Evolutionary conservation across 2,113 vertebrate species (phyloP).

Genomic region (Noturus placidus): DNA sequence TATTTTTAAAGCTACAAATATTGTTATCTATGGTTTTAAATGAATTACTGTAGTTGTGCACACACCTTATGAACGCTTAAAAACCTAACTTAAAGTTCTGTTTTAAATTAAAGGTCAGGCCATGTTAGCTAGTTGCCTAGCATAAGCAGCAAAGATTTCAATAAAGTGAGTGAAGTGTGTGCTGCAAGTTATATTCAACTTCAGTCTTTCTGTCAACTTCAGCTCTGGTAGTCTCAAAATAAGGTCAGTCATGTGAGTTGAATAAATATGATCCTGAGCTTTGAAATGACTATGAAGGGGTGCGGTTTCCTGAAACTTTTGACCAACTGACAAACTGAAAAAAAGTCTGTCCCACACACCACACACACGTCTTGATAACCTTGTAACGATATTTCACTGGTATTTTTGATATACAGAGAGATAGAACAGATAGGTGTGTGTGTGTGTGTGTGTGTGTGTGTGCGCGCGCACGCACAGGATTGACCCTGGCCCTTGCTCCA

Average conservation of each 20-base stretch:
- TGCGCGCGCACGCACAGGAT: background rate
- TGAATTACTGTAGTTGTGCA: background rate
- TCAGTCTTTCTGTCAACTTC: background rate
- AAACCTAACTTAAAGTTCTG: background rate
- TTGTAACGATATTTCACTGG: background rate
- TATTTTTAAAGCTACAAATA: background rate
- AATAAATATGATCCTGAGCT: background rate
- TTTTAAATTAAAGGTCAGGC: background rate
- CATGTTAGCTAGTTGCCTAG: background rate
- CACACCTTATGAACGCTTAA: background rate
- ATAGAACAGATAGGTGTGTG: too few species aligned
- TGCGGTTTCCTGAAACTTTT: conserved; percentile 3
- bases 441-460: background rate
- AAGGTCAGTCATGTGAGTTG: background rate
- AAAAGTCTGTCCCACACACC: background rate
- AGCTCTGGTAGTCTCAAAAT: background rate
- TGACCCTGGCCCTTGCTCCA: background rate
- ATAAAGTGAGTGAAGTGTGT: background rate
- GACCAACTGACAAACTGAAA: conserved; percentile 14
- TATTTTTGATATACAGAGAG: background rate
- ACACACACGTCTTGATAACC: background rate
- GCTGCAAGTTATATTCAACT: background rate
- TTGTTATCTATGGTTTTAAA: background rate
- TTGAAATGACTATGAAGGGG: conserved; percentile 14
- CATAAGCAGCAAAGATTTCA: background rate